A percentile compares a stretch with the other conserved stretches of the same genome.
phyloP scores from a whole-genome alignment of 2,113 vertebrate species.

The Pterocles orientalis region DNA sequence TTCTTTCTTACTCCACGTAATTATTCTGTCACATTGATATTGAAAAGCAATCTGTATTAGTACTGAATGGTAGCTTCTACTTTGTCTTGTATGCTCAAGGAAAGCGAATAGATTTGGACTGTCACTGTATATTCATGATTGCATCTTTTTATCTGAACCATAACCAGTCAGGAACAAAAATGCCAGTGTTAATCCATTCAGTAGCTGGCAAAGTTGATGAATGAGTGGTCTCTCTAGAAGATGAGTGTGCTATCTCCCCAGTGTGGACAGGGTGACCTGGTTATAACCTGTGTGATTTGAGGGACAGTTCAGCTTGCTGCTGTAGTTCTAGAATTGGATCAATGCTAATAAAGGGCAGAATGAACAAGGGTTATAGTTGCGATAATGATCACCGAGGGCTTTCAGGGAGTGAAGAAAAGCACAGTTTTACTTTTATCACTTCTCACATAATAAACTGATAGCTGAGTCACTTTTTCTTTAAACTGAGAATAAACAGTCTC shows the following conservation, averaged over 20 bases:
- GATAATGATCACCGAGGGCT: not conserved
- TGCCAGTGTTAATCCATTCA: not conserved
- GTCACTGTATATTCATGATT: not conserved
- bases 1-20: slow-evolving; percentile 1
- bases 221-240: not conserved
- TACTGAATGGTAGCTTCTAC: not conserved
- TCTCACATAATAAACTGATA: not conserved
- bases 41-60: not conserved
- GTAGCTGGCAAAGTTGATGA: slow-evolving; percentile 7
- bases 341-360: not conserved
- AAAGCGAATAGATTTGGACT: not conserved
- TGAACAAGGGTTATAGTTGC: not conserved
- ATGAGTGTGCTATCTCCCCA: not conserved
- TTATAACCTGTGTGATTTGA: slow-evolving; percentile 27
- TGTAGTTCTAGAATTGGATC: not conserved
- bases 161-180: not conserved
- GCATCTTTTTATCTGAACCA: not conserved
- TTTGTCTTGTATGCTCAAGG: not conserved
- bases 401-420: not conserved
- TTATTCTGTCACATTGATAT: slow-evolving; percentile 23
- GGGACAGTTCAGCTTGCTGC: not conserved
- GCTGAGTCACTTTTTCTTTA: not conserved
- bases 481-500: not conserved
- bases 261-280: not conserved
- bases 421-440: not conserved